A percentile compares a stretch with the other conserved stretches of the same genome.
These are phyloP conservation scores for Platyura marginata DNA, from an alignment of 1,140 invertebrate genomes.

Conservation along the genomic window DNA sequence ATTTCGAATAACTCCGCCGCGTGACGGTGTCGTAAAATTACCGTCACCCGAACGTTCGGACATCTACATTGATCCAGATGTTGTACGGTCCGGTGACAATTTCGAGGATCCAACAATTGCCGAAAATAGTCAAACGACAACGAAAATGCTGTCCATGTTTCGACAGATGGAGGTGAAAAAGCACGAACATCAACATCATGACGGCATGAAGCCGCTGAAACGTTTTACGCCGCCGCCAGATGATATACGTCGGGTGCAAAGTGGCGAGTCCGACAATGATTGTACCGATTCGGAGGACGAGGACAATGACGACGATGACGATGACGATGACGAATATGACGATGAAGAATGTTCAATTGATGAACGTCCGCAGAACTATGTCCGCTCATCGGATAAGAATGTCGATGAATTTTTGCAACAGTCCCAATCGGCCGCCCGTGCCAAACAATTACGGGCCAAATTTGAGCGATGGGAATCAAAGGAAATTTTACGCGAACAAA, in stretches of 20 bases:
- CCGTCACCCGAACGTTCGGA: slow-evolving; percentile 7
- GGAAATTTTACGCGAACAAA: slow-evolving; percentile 34
- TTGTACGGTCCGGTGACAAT: background rate
- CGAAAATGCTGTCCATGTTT: slow-evolving; percentile 70
- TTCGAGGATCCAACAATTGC: slow-evolving; percentile 13
- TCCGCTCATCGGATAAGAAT: slow-evolving; percentile 33
- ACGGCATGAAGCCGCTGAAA: slow-evolving; percentile 56
- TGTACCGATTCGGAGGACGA: slow-evolving; percentile 24
- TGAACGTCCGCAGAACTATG: slow-evolving; percentile 36
- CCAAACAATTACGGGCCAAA: slow-evolving; percentile 70
- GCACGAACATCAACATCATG: slow-evolving; percentile 33
- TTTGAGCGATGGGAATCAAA: slow-evolving; percentile 80
- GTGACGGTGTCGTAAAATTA: slow-evolving; percentile 49
- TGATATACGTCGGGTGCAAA: slow-evolving; percentile 32
- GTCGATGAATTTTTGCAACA: slow-evolving; percentile 36
- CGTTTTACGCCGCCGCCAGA: slow-evolving; percentile 76
- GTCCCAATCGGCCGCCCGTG: slow-evolving; percentile 60
- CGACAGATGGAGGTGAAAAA: slow-evolving; percentile 64
- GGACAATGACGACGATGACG: slow-evolving; percentile 31
- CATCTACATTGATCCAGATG: slow-evolving; percentile 1
- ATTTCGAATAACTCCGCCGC: slow-evolving; percentile 72
- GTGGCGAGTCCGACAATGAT: slow-evolving; percentile 30
- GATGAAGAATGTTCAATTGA: slow-evolving; percentile 30
- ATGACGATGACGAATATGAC: slow-evolving; percentile 35
- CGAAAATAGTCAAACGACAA: slow-evolving; percentile 51